Evolutionary conservation across 2,113 vertebrate genomes (phyloP), one percentile per base, ranked within the genome.

Genomic region (Jacana jacana): DNA sequence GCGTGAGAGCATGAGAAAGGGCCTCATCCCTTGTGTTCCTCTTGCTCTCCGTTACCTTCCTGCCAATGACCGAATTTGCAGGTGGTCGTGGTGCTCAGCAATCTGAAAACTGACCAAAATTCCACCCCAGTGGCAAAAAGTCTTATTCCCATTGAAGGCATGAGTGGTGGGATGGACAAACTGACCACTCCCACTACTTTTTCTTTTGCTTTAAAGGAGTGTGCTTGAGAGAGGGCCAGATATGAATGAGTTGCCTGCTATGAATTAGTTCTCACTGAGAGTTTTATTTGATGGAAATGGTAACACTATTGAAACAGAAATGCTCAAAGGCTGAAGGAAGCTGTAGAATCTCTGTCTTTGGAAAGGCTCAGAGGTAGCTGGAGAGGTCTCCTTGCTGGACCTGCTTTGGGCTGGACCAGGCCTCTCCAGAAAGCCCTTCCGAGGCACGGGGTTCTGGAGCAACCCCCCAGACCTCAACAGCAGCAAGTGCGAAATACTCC

Each of bases 111-210:
- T 17, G 25, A 17, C 24, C 16, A 49, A 17, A 51, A 23, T 46
- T 51, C 33, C 24, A 39, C 4, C 42, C 37, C 1, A 8, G 61
- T 63, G 68, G 58, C n/a, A 40, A 18, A 70, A 76, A 51, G 17
- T 7, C 25, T 71, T 52, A 7, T 22, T 86, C 14, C n/a, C 17
- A 0, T 3, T 17, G 52, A 30, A 44, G 58, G 12, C 5, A 0
- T 9, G 39, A 72, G 66, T 1, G 2, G 28, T 17, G n/a, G 6
- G 27, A 33, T 39, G 68, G 75, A 11, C 75, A 73, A 51, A 33
- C 30, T 61, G 46, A 31, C 28, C 31, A 1, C 40, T 51, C 42
- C 58, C 76, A 13, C 9, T 10, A 3, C n/a, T n/a, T 2, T 39
- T 70, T 10, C 25, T 40, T 61, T 7, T 11, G 20, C n/a, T 58